A percentile compares a stretch with the other conserved stretches of the same genome.
Conservation (phyloP, 2,888 invertebrate genomes). For the Melanotus villosus region DNA sequence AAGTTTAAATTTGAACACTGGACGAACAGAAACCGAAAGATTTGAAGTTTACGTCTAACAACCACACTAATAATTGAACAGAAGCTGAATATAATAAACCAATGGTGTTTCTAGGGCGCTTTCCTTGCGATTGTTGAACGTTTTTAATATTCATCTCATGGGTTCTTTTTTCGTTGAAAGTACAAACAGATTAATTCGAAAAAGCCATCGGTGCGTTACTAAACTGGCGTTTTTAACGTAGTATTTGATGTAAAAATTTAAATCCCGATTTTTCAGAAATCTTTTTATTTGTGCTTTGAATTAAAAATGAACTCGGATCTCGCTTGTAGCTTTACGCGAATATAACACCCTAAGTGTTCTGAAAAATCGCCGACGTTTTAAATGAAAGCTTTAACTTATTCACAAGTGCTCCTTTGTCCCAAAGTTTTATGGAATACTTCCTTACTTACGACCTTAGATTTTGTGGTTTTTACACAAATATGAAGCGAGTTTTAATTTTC, state of each 20-base stretch:
- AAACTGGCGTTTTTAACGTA: background rate
- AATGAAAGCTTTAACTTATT: slow-evolving; percentile 13
- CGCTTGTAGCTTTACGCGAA: slow-evolving; percentile 6
- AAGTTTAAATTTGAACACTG: too few relatives aligned
- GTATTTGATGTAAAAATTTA: slow-evolving; percentile 14
- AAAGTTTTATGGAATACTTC: background rate
- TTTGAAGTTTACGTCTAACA: background rate
- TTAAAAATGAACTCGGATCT: slow-evolving; percentile 7
- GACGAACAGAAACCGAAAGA: too few relatives aligned
- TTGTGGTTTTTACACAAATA: background rate
- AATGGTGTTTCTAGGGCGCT: too few relatives aligned
- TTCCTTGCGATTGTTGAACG: too few relatives aligned
- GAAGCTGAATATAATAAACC: too few relatives aligned
- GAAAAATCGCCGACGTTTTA: background rate
- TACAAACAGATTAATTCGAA: too few relatives aligned
- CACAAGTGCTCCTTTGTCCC: slow-evolving; percentile 4
- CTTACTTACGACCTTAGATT: background rate
- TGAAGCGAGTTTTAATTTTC: background rate
- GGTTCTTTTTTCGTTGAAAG: too few relatives aligned
- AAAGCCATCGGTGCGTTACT: background rate
- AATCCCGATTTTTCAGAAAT: slow-evolving; percentile 13
- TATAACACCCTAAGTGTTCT: background rate
- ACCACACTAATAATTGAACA: background rate
- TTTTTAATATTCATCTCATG: too few relatives aligned
- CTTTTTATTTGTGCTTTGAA: slow-evolving; percentile 13